These are phyloP conservation scores for Sinella curviseta DNA, from an alignment of 1,140 invertebrate species.

Conservation along the genomic window DNA sequence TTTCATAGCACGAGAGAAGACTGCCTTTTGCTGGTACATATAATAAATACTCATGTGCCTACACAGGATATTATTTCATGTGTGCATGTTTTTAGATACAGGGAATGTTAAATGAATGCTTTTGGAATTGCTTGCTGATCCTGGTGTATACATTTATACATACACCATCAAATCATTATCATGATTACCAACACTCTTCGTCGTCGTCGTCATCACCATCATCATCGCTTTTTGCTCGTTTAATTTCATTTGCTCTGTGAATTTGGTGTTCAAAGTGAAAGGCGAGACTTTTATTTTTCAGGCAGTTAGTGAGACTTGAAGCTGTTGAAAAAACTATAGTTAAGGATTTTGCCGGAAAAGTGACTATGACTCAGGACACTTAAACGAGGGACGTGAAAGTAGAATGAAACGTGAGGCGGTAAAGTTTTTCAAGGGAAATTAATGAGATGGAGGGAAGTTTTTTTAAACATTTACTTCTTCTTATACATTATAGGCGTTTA, in stretches of 20 bases:
- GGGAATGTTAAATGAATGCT: not conserved
- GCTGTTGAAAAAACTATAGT: not conserved
- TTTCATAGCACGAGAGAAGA: no score
- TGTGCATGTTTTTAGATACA: not conserved
- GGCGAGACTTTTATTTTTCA: constrained; percentile 18
- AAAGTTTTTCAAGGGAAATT: constrained; percentile 41
- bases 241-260: constrained; percentile 17
- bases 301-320: not conserved
- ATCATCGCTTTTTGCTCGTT: not conserved
- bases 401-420: constrained; percentile 38
- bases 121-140: not conserved
- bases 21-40: no score
- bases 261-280: constrained; percentile 19
- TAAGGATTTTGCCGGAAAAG: not conserved
- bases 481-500: no score
- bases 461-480: not conserved
- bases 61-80: no score
- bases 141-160: not conserved
- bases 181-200: not conserved
- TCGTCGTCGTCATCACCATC: not conserved
- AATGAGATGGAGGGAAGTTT: constrained; percentile 43
- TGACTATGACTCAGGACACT: not conserved
- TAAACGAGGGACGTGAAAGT: not conserved
- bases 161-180: constrained; percentile 1
- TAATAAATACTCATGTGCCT: no score